Conservation (phyloP, 2,113 vertebrate genomes). For the Odontesthes bonariensis region DNA sequence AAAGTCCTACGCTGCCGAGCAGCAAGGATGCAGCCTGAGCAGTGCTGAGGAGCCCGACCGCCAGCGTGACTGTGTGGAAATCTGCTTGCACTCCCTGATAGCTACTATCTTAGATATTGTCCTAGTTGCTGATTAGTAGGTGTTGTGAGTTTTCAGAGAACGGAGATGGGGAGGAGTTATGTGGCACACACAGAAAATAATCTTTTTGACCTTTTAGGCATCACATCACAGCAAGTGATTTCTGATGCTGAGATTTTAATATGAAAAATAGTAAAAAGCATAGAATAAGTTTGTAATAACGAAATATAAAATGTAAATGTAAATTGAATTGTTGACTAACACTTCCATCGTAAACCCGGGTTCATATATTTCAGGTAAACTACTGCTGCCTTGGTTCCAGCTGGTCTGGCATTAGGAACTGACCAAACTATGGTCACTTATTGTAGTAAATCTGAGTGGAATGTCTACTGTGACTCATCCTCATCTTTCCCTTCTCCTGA, state of each 20-base stretch:
- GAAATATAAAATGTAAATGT: no score
- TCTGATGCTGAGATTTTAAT: neutral
- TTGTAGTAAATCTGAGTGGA: neutral
- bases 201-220: neutral
- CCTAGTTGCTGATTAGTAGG: neutral
- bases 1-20: conserved; percentile 84
- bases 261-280: neutral
- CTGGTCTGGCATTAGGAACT: conserved; percentile 33
- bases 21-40: conserved; percentile 69
- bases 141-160: neutral
- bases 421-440: neutral
- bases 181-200: neutral
- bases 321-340: no score
- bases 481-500: neutral
- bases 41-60: conserved; percentile 66
- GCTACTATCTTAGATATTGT: neutral
- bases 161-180: neutral
- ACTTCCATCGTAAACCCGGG: no score
- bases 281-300: neutral
- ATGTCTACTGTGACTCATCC: conserved; percentile 16
- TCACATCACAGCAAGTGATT: neutral
- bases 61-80: conserved; percentile 1
- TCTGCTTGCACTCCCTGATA: neutral
- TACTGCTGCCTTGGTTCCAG: conserved; percentile 20
- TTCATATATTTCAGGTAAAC: neutral